A percentile compares a stretch with the other conserved stretches of the same genome.
Conservation (phyloP, 2,113 vertebrate species). For the Diadophis punctatus region DNA sequence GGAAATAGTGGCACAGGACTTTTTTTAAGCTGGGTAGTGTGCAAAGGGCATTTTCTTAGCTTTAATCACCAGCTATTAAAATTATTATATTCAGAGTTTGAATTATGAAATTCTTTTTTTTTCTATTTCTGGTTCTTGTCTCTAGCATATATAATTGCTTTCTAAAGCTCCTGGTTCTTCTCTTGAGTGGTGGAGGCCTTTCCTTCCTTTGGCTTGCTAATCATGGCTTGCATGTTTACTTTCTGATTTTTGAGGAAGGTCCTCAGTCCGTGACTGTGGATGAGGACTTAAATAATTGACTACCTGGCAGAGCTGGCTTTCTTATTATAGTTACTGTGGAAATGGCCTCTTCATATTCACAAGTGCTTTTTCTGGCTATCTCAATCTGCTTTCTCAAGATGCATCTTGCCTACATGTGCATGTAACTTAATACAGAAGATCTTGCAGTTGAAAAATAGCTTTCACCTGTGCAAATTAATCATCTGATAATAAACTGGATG, state of each 20-base stretch:
- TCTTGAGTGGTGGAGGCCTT: too few relatives aligned
- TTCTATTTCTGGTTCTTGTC: not conserved
- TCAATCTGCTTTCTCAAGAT: not conserved
- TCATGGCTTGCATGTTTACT: not conserved
- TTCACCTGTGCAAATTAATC: not conserved
- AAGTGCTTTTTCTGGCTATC: not conserved
- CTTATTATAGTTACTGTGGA: not conserved
- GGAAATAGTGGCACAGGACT: not conserved
- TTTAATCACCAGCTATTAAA: not conserved
- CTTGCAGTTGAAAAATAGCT: not conserved
- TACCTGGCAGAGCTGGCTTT: not conserved
- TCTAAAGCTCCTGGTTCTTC: not conserved
- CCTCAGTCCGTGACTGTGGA: not conserved
- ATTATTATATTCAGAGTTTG: not conserved
- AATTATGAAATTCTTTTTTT: not conserved
- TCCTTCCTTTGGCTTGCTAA: not conserved
- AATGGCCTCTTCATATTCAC: not conserved
- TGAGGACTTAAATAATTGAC: not conserved
- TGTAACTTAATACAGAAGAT: not conserved
- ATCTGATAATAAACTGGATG: not conserved
- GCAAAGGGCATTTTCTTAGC: not conserved
- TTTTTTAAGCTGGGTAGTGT: not conserved
- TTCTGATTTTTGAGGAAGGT: not conserved
- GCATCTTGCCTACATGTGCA: not conserved
- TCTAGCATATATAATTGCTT: not conserved